Percentiles rank a stretch among this genome's conserved stretches.
These are phyloP conservation scores for Drosophila pectinifera DNA, from an alignment of 1,140 invertebrate species.

Conservation along the genomic window DNA sequence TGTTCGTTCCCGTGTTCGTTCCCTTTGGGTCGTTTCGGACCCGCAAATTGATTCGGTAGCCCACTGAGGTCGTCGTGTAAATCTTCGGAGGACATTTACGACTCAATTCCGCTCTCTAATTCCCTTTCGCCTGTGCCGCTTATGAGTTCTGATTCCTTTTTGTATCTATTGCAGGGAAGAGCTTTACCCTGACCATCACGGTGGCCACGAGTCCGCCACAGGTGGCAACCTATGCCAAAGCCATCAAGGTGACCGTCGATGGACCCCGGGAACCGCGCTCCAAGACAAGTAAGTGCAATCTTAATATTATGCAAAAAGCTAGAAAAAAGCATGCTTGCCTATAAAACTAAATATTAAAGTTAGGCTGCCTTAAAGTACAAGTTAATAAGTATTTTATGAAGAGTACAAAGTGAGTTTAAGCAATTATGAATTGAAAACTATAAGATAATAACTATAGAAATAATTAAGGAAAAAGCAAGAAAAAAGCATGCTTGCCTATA, in stretches of 20 bases:
- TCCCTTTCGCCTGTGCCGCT: constrained; percentile 19
- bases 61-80: constrained; percentile 61
- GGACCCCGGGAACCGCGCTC: constrained; percentile 98
- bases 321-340: not conserved
- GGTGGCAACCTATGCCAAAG: constrained; percentile 97
- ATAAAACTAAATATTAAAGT: not conserved
- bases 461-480: not conserved
- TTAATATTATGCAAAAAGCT: not conserved
- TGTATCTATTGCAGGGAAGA: constrained; percentile 92
- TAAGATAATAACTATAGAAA: too few species aligned
- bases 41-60: constrained; percentile 75
- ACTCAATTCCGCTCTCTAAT: constrained; percentile 20
- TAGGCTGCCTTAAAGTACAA: too few species aligned
- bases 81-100: constrained; percentile 63
- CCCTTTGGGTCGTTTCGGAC: constrained; percentile 26
- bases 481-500: not conserved
- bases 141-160: not conserved
- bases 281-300: constrained; percentile 95
- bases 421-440: too few species aligned
- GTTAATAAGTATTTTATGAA: too few species aligned
- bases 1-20: constrained; percentile 25
- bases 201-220: constrained; percentile 96
- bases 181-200: constrained; percentile 98
- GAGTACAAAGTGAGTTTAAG: too few species aligned
- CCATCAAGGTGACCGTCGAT: constrained; percentile 99